Evolutionary conservation across 1,140 invertebrate genomes (phyloP), one percentile per base, ranked within the genome.

Genomic region (Lutraria rhynchaena): DNA sequence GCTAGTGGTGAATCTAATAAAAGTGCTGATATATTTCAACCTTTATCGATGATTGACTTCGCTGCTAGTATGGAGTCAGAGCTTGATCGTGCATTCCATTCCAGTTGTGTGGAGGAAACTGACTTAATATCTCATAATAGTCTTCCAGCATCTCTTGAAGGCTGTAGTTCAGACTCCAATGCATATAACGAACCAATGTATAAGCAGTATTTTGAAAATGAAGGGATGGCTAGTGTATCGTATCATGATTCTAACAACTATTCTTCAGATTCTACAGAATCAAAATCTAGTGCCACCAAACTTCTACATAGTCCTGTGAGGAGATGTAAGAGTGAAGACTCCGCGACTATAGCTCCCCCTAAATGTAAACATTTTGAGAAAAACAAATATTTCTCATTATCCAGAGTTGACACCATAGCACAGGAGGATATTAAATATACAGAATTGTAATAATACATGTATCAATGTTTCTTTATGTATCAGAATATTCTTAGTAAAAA

Each of bases 51-150:
- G 78, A 73, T 74, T 37, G 78, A 81, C 31, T 37, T 81, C 15
- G 60, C 78, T 51, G 58, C 46, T 19, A 74, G 70, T 33, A 81
- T 81, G 78, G 78, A 81, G n/a, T 73, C 78, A 31, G 69, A 81
- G 22, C 51, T 81, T 49, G 67, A 73, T 13, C 41, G 70, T 1
- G 78, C 78, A 37, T 81, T 81, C 44, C 67, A 81, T 31, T 70
- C 65, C 37, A 53, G 22, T 17, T 22, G 55, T 51, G 58, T 81
- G 17, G 70, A 44, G 13, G 46, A 71, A 57, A 24, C 35, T 29
- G 78, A 81, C 15, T 9, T 73, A n/a, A 46, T 73, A 37, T 71
- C 67, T 17, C 69, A 73, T 17, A 81, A 51, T 37, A 81, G 78
- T 70, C 70, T 81, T 29, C 78, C 78, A 49, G 27, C 27, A 19